Percentiles rank a stretch among this genome's conserved stretches.
These are phyloP conservation scores for Phalanger gymnotis DNA, from an alignment of 2,797 vertebrate species.

Conservation along the genomic window DNA sequence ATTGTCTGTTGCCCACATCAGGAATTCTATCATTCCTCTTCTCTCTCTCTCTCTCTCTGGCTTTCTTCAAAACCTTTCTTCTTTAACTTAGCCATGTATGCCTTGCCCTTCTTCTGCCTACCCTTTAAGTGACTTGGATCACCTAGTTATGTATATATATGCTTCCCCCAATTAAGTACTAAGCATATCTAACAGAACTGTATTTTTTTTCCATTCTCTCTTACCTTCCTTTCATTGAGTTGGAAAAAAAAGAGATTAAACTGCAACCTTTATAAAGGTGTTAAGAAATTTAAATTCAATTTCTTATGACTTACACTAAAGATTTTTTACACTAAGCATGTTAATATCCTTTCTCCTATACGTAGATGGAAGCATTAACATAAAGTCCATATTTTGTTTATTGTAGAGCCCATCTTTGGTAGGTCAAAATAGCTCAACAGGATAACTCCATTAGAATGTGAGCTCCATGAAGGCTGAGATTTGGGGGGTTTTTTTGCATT, in stretches of 20 bases:
- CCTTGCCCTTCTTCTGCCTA: background rate
- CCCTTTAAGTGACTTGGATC: background rate
- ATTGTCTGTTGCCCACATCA: background rate
- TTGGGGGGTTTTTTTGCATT: background rate
- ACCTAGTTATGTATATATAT: background rate
- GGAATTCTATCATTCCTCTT: background rate
- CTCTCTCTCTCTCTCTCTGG: background rate
- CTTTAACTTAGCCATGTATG: background rate
- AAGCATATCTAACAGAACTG: background rate
- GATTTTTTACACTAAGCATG: background rate
- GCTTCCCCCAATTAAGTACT: background rate
- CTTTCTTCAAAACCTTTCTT: background rate
- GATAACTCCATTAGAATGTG: background rate
- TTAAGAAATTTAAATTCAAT: background rate
- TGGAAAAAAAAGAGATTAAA: background rate
- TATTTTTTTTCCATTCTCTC: background rate
- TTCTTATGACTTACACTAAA: background rate
- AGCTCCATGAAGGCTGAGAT: background rate
- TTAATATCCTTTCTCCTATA: background rate
- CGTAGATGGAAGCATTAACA: background rate
- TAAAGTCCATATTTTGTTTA: background rate
- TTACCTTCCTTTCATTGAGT: background rate
- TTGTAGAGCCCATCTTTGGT: background rate
- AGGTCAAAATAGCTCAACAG: background rate
- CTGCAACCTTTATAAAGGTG: background rate